phyloP scores from a whole-genome alignment of 1,140 invertebrate species.

The Zaprionus capensis region DNA sequence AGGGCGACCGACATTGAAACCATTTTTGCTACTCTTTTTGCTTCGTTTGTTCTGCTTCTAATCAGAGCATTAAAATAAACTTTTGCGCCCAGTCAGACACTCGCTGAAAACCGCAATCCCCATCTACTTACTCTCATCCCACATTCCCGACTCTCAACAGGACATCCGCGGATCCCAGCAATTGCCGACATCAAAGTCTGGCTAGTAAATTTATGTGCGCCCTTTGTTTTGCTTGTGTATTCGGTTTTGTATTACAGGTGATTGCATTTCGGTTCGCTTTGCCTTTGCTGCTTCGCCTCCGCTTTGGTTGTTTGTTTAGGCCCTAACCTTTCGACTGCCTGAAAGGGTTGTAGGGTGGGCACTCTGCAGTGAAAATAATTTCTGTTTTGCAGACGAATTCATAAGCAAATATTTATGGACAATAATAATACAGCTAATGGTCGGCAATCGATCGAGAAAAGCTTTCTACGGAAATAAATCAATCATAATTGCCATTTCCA shows the following conservation, averaged over 20 bases:
- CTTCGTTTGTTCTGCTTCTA: constrained; percentile 55
- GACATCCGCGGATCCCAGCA: constrained; percentile 40
- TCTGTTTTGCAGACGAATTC: constrained; percentile 21
- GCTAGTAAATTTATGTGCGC: constrained; percentile 57
- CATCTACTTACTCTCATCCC: background rate
- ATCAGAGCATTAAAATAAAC: constrained; percentile 72
- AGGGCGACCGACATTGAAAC: constrained; percentile 51
- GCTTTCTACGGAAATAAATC: background rate
- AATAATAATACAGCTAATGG: constrained; percentile 36
- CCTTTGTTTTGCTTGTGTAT: constrained; percentile 75
- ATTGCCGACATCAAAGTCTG: constrained; percentile 77
- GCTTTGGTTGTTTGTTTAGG: constrained; percentile 67
- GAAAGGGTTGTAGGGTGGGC: constrained; percentile 20
- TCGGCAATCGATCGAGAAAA: background rate
- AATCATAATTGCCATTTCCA: background rate
- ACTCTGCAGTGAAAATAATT: constrained; percentile 29
- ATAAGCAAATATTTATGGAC: constrained; percentile 58
- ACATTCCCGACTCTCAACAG: constrained; percentile 19
- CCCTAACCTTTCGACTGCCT: constrained; percentile 58
- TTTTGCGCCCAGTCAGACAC: constrained; percentile 40
- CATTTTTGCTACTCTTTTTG: constrained; percentile 53
- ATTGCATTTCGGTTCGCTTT: constrained; percentile 64
- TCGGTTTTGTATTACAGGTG: constrained; percentile 79
- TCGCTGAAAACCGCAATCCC: constrained; percentile 20
- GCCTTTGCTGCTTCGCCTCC: constrained; percentile 25